A percentile compares a stretch with the other conserved stretches of the same genome.
These are phyloP conservation scores for Spodoptera picta DNA, from an alignment of 2,888 invertebrate genomes.

Conservation along the genomic window DNA sequence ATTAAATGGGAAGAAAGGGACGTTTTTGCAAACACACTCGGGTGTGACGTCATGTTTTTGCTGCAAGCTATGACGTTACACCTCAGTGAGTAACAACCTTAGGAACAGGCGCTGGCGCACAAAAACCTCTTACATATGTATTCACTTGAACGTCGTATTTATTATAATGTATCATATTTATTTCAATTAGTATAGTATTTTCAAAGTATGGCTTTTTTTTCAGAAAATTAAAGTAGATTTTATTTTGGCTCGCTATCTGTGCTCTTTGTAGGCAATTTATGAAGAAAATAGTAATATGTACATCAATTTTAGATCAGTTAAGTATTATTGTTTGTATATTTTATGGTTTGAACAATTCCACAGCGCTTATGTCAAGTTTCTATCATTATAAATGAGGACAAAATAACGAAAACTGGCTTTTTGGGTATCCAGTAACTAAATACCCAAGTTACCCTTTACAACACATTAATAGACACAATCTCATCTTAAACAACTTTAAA, in stretches of 20 bases:
- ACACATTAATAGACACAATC: not conserved
- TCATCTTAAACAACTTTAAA: not conserved
- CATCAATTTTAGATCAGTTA: too few species aligned
- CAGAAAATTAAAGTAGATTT: too few species aligned
- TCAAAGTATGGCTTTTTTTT: not conserved
- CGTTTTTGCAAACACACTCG: conserved; percentile 35
- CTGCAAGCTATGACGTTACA: conserved; percentile 51
- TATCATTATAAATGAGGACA: too few species aligned
- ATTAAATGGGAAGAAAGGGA: conserved; percentile 23
- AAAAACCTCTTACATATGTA: conserved; percentile 47
- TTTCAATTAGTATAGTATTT: conserved; percentile 5
- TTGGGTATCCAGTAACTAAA: too few species aligned
- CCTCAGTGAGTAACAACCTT: conserved; percentile 41
- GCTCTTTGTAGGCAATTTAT: too few species aligned
- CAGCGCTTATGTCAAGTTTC: too few species aligned
- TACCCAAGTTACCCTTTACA: too few species aligned
- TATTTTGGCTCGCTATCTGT: too few species aligned
- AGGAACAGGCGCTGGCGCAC: conserved; percentile 19
- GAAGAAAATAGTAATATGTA: too few species aligned
- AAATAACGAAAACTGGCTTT: too few species aligned
- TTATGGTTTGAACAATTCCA: too few species aligned
- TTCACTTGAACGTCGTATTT: conserved; percentile 21
- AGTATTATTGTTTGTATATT: too few species aligned
- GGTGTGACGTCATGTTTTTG: conserved; percentile 57
- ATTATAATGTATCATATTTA: conserved; percentile 9